Evolutionary conservation across 1,140 invertebrate genomes (phyloP).

Genomic region (Drosophila pallidifrons): DNA sequence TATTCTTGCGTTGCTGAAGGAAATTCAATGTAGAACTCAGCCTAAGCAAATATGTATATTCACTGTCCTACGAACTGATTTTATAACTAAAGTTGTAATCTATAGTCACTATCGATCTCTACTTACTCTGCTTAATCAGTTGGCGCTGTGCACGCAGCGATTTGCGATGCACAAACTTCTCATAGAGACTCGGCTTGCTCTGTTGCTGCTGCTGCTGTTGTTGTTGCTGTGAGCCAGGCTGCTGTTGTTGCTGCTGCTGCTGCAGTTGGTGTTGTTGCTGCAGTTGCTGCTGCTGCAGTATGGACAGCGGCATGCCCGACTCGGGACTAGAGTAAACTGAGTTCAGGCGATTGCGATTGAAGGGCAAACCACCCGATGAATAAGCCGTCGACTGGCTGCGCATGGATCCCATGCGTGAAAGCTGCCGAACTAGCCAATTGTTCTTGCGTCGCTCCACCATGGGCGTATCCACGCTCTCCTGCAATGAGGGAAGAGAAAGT

Average conservation of each 20-base stretch:
- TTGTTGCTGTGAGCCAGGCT: slow-evolving; percentile 64
- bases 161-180: slow-evolving; percentile 91
- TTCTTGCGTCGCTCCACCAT: slow-evolving; percentile 93
- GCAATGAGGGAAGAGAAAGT: not conserved
- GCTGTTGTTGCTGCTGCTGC: slow-evolving; percentile 76
- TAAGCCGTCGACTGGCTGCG: slow-evolving; percentile 93
- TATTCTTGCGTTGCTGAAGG: too few species aligned
- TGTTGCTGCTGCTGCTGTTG: slow-evolving; percentile 64
- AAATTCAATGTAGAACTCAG: too few species aligned
- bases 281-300: slow-evolving; percentile 80
- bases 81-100: too few species aligned
- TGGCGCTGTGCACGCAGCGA: slow-evolving; percentile 89
- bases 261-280: slow-evolving; percentile 73
- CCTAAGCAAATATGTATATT: too few species aligned
- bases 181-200: slow-evolving; percentile 91
- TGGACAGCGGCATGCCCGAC: slow-evolving; percentile 86
- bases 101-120: not conserved
- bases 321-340: slow-evolving; percentile 92
- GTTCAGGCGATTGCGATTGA: slow-evolving; percentile 89
- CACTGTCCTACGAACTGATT: too few species aligned
- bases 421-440: slow-evolving; percentile 94
- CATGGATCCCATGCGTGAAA: slow-evolving; percentile 92
- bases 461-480: slow-evolving; percentile 95
- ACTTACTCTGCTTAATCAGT: slow-evolving; percentile 88
- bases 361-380: slow-evolving; percentile 91